Conservation (phyloP, 2,797 vertebrate species). For the Balearica regulorum region DNA sequence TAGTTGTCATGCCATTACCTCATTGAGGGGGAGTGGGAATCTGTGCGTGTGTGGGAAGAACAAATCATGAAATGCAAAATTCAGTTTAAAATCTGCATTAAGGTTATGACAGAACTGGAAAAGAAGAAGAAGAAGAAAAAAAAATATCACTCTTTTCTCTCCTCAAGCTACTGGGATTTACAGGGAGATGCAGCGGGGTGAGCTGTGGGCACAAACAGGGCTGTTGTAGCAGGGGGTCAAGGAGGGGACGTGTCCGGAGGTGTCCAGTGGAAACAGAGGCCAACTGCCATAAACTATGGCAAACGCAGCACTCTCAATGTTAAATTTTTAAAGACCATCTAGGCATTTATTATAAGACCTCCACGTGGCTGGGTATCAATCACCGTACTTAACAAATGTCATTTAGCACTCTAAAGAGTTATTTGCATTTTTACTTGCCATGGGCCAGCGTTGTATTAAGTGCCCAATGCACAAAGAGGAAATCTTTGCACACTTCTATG, state of each 20-base stretch:
- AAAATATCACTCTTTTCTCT: not conserved
- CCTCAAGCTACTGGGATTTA: not conserved
- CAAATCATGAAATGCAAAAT: conserved; percentile 62
- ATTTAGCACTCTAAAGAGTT: not conserved
- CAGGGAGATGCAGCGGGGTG: not conserved
- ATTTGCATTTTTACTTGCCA: not conserved
- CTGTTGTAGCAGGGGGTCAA: not conserved
- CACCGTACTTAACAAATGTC: not conserved
- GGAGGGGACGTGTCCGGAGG: not conserved
- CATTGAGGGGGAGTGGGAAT: conserved; percentile 64
- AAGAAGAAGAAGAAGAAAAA: not conserved
- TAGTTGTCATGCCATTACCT: conserved; percentile 66
- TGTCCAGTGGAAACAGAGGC: not conserved
- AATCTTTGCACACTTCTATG: not conserved
- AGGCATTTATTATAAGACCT: not conserved
- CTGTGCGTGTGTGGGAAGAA: conserved; percentile 35
- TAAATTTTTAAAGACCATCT: not conserved
- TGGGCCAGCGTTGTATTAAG: not conserved
- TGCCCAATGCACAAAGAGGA: not conserved
- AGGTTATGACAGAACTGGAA: not conserved
- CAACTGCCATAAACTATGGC: not conserved
- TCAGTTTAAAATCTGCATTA: not conserved
- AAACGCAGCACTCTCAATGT: too few species aligned
- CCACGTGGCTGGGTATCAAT: not conserved
- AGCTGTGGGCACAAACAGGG: not conserved